Conservation (phyloP, 35 echinoderm and acorn worm species). For the Chiridota heheva region DNA sequence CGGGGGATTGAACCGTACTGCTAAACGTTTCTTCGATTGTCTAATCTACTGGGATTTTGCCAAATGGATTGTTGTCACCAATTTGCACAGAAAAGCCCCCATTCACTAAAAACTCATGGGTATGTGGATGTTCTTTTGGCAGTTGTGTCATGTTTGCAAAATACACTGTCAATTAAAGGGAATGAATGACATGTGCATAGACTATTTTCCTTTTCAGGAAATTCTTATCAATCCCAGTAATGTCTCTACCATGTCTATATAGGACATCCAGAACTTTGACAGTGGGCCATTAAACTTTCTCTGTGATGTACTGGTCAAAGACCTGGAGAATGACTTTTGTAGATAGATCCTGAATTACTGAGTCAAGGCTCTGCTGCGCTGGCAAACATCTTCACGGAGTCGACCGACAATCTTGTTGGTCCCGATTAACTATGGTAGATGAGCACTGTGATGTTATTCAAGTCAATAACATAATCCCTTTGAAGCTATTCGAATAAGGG, state of each 20-base stretch:
- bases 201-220: constrained; percentile 65
- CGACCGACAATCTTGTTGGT: neutral
- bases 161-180: constrained; percentile 46
- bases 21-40: constrained; percentile 15
- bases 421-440: neutral
- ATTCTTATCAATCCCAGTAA: constrained; percentile 43
- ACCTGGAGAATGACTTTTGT: neutral
- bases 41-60: constrained; percentile 17
- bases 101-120: neutral
- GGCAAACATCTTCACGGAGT: neutral
- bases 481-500: neutral
- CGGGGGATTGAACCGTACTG: too few relatives aligned
- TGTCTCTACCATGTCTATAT: constrained; percentile 68
- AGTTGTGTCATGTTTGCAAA: constrained; percentile 26
- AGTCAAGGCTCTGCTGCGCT: neutral
- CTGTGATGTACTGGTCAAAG: neutral
- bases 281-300: neutral
- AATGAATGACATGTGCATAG: constrained; percentile 54
- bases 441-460: neutral
- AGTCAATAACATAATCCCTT: constrained; percentile 3
- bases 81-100: constrained; percentile 17
- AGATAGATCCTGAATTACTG: neutral
- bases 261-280: constrained; percentile 52
- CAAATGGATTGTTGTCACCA: constrained; percentile 7
- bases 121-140: neutral